Evolutionary conservation across 37 sponge, comb jelly and placozoan species (phyloP).

Genomic region (Chondrilla cf. caribensis): DNA sequence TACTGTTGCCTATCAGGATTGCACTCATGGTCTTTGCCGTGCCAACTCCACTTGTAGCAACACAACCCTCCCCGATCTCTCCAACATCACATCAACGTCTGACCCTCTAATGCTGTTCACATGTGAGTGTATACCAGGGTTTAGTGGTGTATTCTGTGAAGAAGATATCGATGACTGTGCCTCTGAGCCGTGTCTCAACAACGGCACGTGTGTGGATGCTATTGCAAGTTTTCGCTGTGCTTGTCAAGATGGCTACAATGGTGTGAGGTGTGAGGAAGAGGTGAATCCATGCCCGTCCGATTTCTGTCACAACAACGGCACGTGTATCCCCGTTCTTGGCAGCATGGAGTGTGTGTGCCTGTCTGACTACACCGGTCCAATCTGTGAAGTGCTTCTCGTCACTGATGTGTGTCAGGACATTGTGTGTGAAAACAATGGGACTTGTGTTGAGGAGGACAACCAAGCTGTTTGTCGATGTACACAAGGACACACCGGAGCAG

Average conservation of each 20-base stretch:
- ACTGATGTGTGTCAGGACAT: constrained; percentile 28
- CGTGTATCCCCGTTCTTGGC: background rate
- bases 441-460: constrained; percentile 20
- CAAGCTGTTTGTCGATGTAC: background rate
- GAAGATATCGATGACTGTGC: background rate
- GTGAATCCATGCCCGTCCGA: background rate
- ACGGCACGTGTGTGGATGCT: constrained; percentile 17
- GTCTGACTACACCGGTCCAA: background rate
- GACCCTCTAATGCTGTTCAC: background rate
- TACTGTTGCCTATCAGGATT: constrained; percentile 28
- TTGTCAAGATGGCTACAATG: constrained; percentile 3
- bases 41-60: background rate
- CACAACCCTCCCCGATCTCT: too few species aligned
- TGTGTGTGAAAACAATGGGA: constrained; percentile 43
- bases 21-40: background rate
- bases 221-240: background rate
- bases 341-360: background rate
- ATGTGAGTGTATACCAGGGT: background rate
- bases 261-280: constrained; percentile 5
- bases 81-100: too few species aligned
- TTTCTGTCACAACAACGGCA: constrained; percentile 10
- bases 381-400: background rate
- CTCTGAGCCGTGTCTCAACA: constrained; percentile 32
- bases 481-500: background rate
- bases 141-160: background rate